Evolutionary conservation across 1,140 invertebrate species (phyloP).

Genomic region (Leptonema lineaticorne): DNA sequence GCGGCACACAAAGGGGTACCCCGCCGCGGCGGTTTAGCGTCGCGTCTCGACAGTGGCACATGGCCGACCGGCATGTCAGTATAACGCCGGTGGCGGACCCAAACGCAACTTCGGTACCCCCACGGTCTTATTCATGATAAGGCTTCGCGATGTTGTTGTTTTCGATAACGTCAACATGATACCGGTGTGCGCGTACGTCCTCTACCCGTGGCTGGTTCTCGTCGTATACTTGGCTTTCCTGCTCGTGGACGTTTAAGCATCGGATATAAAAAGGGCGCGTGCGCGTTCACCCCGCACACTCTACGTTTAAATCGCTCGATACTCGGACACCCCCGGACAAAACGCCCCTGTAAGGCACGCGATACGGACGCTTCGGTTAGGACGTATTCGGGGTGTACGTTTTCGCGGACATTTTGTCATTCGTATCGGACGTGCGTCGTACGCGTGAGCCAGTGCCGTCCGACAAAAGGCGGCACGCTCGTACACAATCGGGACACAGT

Average conservation of each 20-base stretch:
- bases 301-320: slow-evolving; percentile 7
- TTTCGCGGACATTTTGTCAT: not conserved
- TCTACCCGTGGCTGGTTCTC: slow-evolving; percentile 57
- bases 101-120: not conserved
- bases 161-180: slow-evolving; percentile 44
- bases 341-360: slow-evolving; percentile 8
- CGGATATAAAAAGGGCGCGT: slow-evolving; percentile 13
- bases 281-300: slow-evolving; percentile 20
- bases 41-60: not conserved
- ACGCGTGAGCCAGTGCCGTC: not conserved
- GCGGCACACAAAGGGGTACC: not conserved
- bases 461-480: slow-evolving; percentile 14
- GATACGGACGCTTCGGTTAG: not conserved
- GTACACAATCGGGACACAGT: not conserved
- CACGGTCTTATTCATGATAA: not conserved
- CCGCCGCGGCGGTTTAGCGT: not conserved
- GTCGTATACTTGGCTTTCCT: slow-evolving; percentile 56
- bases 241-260: slow-evolving; percentile 54
- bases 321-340: not conserved
- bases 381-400: not conserved
- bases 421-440: not conserved
- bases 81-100: not conserved
- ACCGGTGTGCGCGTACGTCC: slow-evolving; percentile 55
- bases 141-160: slow-evolving; percentile 37
- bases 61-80: not conserved